Base-by-base conservation (phyloP, 2,888 invertebrate species). In the Pollenia labialis region DNA sequence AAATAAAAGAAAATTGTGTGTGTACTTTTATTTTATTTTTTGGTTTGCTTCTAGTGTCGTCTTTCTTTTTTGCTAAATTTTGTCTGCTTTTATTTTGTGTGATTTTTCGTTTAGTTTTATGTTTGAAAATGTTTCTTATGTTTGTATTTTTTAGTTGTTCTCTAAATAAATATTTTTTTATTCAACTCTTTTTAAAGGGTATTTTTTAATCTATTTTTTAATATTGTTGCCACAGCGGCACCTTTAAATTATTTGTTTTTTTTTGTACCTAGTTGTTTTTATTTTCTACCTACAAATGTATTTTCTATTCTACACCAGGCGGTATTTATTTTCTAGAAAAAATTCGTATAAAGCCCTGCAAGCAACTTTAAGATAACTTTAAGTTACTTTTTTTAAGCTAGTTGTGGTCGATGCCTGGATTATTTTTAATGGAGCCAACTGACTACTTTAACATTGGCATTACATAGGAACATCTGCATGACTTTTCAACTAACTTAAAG, bases 221-320 rank as follows among this genome's bases (percentile, higher is more conserved):
- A 42, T 68, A 48, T 68, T 60, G 58, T 42, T 79, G 79, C 79
- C 79, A 79, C 69, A 48, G 50, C 58, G 60, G 68, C 69, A 79
- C 60, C 60, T 69, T 75, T 69, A 40, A 60, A 69, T 79, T 52
- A 40, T 46, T 68, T 58, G 18, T 48, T 68, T 23, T 32, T 23
- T 32, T 56, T 58, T 77, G 68, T 48, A 48, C 6, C 50, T 60
- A 44, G 50, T 40, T 12, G 7, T 40, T 44, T 42, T 64, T 6
- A 6, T 64, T 56, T 9, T 12, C 14, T 44, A 16, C 62, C 11
- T 66, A 46, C 46, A 10, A n/a, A 44, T 46, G 12, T 46, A 18
- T 4, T 32, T 32, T 32, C 1, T 32, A 32, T 4, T 4, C 32
- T 32, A 32, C 32, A 32, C 4, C 32, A 32, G 6, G 6, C 32